phyloP scores from a whole-genome alignment of 2,113 vertebrate genomes.

The Psammodynastes pulverulentus region DNA sequence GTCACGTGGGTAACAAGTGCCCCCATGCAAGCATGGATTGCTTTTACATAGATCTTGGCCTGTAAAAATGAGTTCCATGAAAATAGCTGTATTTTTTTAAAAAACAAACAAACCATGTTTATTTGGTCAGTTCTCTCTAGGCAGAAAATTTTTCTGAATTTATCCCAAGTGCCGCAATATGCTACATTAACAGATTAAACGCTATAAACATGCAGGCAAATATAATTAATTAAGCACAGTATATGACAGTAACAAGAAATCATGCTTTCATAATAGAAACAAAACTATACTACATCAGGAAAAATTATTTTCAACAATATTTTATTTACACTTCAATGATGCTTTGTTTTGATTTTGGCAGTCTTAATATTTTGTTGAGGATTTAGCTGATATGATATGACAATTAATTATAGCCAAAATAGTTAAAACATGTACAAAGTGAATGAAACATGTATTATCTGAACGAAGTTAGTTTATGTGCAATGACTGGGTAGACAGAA shows the following conservation, averaged over 20 bases:
- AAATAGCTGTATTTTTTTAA: neutral
- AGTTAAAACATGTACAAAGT: conserved; percentile 73
- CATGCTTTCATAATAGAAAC: conserved; percentile 25
- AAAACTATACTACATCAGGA: conserved; percentile 29
- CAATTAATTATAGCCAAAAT: conserved; percentile 75
- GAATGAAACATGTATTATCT: conserved; percentile 72
- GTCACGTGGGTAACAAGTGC: conserved; percentile 81
- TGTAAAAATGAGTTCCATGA: conserved; percentile 62
- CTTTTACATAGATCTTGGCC: conserved; percentile 80
- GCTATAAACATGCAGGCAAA: neutral
- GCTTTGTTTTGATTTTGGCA: conserved; percentile 49
- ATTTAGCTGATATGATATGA: conserved; percentile 77
- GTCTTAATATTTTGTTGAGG: conserved; percentile 59
- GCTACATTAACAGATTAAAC: conserved; percentile 29
- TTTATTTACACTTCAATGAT: conserved; percentile 40
- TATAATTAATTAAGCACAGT: conserved; percentile 21
- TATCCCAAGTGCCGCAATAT: conserved; percentile 25
- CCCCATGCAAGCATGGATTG: conserved; percentile 85
- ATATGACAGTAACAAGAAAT: conserved; percentile 56
- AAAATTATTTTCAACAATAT: conserved; percentile 46
- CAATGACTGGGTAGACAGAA: conserved; percentile 75
- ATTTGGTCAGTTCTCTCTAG: neutral
- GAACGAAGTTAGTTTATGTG: conserved; percentile 74
- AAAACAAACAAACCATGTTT: neutral
- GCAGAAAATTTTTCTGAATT: neutral